phyloP scores from a whole-genome alignment of 2,888 invertebrate species.

The Noctuana brunneofusca region DNA sequence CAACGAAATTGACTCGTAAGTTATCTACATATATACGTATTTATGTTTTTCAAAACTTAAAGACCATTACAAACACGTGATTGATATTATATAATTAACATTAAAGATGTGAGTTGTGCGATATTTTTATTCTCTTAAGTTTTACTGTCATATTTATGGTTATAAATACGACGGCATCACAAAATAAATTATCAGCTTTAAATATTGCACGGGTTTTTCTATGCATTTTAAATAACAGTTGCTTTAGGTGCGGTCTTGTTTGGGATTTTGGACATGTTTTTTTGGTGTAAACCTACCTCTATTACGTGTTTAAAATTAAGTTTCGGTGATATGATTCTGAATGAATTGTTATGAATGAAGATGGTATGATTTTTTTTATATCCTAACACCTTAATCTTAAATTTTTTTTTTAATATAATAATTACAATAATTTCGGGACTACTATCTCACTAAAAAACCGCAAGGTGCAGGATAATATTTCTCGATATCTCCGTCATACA shows the following conservation, averaged over 20 bases:
- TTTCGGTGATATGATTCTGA: too few species aligned
- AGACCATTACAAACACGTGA: background rate
- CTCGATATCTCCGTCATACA: constrained; percentile 36
- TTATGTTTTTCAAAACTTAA: background rate
- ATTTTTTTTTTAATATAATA: too few species aligned
- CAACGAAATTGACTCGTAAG: too few species aligned
- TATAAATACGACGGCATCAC: too few species aligned
- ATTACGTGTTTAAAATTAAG: too few species aligned
- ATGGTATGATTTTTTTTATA: background rate
- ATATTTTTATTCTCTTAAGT: background rate
- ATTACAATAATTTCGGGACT: background rate
- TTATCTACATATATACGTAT: too few species aligned
- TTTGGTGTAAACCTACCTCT: too few species aligned
- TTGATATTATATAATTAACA: background rate
- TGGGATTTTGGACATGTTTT: background rate
- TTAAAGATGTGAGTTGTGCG: background rate
- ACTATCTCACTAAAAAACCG: constrained; percentile 34
- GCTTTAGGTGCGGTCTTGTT: background rate
- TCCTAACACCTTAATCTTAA: background rate
- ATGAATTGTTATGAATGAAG: background rate
- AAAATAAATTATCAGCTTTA: too few species aligned
- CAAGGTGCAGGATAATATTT: constrained; percentile 43
- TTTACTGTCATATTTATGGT: too few species aligned
- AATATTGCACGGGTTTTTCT: background rate
- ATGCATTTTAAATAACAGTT: background rate